Evolutionary conservation across 2,113 vertebrate genomes (phyloP), one percentile per base, ranked within the genome.

Genomic region (Tragelaphus buxtoni): DNA sequence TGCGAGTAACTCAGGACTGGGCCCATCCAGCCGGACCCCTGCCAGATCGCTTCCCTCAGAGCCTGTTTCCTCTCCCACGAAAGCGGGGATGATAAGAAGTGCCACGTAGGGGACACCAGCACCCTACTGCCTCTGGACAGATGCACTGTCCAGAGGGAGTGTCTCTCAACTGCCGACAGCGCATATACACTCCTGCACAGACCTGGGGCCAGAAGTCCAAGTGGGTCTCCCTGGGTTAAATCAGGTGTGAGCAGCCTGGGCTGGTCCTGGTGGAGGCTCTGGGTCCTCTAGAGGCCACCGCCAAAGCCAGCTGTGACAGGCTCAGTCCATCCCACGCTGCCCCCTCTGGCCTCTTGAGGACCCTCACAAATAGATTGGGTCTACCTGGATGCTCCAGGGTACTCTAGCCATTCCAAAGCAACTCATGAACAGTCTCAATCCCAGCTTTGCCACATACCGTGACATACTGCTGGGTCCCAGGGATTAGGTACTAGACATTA

Each of bases 401-500:
- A 47, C 10, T 20, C 65, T 69, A 10, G n/a, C 30, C 24, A 13
- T 18, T 22, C 10, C 47, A 17, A 53, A 35, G 16, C 85, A 53
- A 14, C n/a, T 55, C 24, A 53, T 12, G 16, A 39, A 13, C 22
- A 18, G 51, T 17, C 32, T 35, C n/a, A 16, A 32, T 16, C 28
- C 87, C 7, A 13, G 51, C 65, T 88, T 3, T 76, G 65, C 69
- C 35, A 24, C 9, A 13, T 22, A 24, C 32, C 1, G 5, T 4
- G 32, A 14, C 26, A 30, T 22, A 2, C 9, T 47, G 51, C 35
- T 17, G 9, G 35, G 49, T 9, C 35, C 28, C 3, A 2, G 51
- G n/a, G 49, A 5, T 20, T 2, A 22, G 35, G 35, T 2, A 9
- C 26, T 18, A 11, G 35, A 22, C 4, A 1, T 16, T 7, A 1